These are phyloP conservation scores for Stegodyphus mimosarum DNA, from an alignment of 1,140 invertebrate genomes.

Conservation along the genomic window DNA sequence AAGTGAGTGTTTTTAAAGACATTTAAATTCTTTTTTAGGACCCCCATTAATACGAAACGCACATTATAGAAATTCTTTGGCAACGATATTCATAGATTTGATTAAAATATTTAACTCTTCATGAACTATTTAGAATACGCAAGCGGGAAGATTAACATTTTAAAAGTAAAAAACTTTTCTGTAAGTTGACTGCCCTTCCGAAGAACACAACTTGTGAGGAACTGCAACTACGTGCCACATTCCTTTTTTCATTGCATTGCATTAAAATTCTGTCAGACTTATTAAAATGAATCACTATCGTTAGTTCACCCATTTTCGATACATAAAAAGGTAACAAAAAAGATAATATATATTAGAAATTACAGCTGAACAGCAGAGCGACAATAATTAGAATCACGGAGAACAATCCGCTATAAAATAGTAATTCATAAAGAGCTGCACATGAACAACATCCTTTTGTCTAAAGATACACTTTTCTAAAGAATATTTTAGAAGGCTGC, in stretches of 20 bases:
- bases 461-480: too few relatives aligned
- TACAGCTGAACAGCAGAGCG: too few relatives aligned
- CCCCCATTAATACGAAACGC: neutral
- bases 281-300: neutral
- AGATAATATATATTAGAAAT: too few relatives aligned
- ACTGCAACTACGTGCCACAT: neutral
- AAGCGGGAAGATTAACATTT: neutral
- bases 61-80: neutral
- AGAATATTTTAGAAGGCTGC: too few relatives aligned
- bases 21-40: neutral
- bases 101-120: conserved; percentile 31
- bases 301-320: too few relatives aligned
- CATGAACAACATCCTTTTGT: too few relatives aligned
- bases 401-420: too few relatives aligned
- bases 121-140: too few relatives aligned
- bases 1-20: neutral
- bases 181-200: neutral
- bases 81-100: conserved; percentile 38
- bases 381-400: too few relatives aligned
- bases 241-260: neutral
- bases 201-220: neutral
- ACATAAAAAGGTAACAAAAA: too few relatives aligned
- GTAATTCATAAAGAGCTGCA: too few relatives aligned
- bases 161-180: neutral
- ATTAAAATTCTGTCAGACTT: neutral